Evolutionary conservation across 2,113 vertebrate genomes (phyloP), one percentile per base, ranked within the genome.

Genomic region (Sylvia atricapilla): DNA sequence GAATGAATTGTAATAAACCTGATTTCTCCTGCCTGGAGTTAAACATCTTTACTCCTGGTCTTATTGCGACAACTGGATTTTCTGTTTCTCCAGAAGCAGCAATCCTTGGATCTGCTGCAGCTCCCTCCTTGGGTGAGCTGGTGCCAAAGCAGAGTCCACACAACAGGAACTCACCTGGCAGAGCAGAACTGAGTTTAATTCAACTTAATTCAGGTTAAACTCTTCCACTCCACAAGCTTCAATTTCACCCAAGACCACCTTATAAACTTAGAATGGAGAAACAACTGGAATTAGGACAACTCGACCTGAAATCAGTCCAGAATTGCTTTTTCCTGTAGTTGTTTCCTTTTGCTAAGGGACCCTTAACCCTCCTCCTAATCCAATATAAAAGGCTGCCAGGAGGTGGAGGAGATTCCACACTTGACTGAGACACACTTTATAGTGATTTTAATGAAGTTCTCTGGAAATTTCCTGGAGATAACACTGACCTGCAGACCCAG

Each of bases 351-450:
- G 55, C 47, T 23, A 63, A 78, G 27, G 33, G 76, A 25, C 43
- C 62, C 47, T 70, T 39, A 35, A 74, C 30, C 43, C 39, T 68
- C 52, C 69, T 33, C 68, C 50, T 56, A 23, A 67, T 10, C 47
- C 50, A 74, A 41, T 5, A 44, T 0, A 47, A 63, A 82, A 68
- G 41, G 56, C 15, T 78, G 74, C 6, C 46, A 52, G 4, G 11
- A 81, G 53, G 41, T 12, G 11, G 15, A 47, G 18, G 50, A 77
- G 72, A 72, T 7, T 4, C 6, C 2, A 3, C 20, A 35, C 41
- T 39, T 21, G 74, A 55, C 1, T 1, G 28, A 37, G 23, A 62
- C 0, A n/a, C 31, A 24, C 39, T 80, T 76, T 9, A 41, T 0
- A 68, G 41, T 6, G 24, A 73, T 63, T 86, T 81, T 41, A 77